Percentiles rank a stretch among this genome's conserved stretches.
phyloP scores from a whole-genome alignment of 2,797 vertebrate genomes.

The Taenioides sp. region DNA sequence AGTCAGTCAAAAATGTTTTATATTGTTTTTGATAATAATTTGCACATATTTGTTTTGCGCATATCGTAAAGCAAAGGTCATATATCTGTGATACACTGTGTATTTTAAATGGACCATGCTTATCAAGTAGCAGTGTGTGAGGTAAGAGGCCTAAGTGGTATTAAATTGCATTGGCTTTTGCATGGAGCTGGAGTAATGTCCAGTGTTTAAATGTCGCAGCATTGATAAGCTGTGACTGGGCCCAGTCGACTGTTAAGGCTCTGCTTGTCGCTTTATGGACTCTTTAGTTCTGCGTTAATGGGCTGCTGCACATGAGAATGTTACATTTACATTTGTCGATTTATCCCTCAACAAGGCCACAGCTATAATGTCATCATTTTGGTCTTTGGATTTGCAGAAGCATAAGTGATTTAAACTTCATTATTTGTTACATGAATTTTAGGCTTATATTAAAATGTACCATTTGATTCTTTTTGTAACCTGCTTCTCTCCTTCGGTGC shows the following conservation, averaged over 20 bases:
- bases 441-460: background rate
- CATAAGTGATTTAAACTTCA: background rate
- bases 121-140: conserved; percentile 12
- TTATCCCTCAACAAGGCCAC: conserved; percentile 34
- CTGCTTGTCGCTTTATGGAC: conserved; percentile 69
- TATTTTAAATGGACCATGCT: conserved; percentile 4
- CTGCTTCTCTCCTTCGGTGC: background rate
- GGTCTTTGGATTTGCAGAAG: background rate
- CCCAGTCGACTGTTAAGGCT: conserved; percentile 66
- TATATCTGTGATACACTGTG: background rate
- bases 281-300: conserved; percentile 74
- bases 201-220: conserved; percentile 70
- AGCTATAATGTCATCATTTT: conserved; percentile 2
- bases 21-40: too few relatives aligned
- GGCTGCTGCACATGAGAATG: conserved; percentile 62
- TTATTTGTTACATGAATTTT: conserved; percentile 11
- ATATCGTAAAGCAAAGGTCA: background rate
- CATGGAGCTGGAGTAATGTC: conserved; percentile 57
- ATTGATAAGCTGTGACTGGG: conserved; percentile 75
- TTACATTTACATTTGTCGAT: conserved; percentile 68
- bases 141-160: conserved; percentile 44
- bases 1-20: too few relatives aligned
- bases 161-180: conserved; percentile 66
- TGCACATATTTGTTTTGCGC: too few relatives aligned
- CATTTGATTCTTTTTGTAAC: background rate